Conservation (phyloP, 2,888 invertebrate genomes). For the Melangyna quadrimaculata region DNA sequence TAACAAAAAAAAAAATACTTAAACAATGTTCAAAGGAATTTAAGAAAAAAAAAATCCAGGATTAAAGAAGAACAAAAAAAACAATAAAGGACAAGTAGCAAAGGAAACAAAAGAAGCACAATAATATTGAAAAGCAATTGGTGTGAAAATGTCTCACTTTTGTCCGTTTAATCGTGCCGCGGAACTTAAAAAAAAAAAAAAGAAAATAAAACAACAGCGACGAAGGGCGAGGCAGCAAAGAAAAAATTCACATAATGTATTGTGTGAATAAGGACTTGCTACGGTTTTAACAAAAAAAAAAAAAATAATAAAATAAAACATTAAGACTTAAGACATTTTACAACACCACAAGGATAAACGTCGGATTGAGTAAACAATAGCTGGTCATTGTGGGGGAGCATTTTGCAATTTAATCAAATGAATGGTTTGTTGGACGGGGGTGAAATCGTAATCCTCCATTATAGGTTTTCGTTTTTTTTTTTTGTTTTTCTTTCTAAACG, state of each 20-base stretch:
- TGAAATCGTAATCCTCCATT: not conserved
- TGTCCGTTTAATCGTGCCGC: not conserved
- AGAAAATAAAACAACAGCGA: not conserved
- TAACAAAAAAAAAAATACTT: slow-evolving; percentile 5
- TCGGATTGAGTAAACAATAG: slow-evolving; percentile 56
- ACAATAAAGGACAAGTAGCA: not conserved
- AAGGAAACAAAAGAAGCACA: slow-evolving; percentile 34
- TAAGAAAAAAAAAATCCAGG: not conserved
- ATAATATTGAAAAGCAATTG: slow-evolving; percentile 69
- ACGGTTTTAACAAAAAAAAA: not conserved
- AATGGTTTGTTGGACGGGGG: slow-evolving; percentile 50
- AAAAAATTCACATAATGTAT: slow-evolving; percentile 14
- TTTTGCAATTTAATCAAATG: slow-evolving; percentile 69
- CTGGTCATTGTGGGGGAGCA: slow-evolving; percentile 37
- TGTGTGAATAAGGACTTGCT: slow-evolving; percentile 4
- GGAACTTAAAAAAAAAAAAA: not conserved
- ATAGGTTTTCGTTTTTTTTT: not conserved
- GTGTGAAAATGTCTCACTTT: slow-evolving; percentile 59
- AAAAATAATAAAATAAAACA: too few species aligned
- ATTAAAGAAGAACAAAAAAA: not conserved
- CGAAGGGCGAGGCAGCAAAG: not conserved
- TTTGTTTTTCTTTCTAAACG: not conserved
- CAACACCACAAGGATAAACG: slow-evolving; percentile 64
- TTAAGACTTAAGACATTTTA: slow-evolving; percentile 45
- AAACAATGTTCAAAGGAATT: slow-evolving; percentile 10